These are phyloP conservation scores for Drosophila kokeensis DNA, from an alignment of 2,888 invertebrate species.

Conservation along the genomic window DNA sequence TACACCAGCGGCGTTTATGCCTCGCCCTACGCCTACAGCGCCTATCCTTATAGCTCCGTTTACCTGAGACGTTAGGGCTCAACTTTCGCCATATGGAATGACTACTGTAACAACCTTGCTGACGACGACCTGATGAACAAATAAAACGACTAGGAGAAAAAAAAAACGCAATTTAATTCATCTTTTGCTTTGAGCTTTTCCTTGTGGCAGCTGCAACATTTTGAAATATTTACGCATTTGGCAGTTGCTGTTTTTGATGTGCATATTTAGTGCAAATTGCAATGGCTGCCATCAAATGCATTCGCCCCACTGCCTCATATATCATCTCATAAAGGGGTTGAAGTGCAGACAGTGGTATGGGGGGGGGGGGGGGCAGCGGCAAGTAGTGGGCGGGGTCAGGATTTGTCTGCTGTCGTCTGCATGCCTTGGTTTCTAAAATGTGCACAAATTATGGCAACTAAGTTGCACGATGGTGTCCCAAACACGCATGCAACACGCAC, in stretches of 20 bases:
- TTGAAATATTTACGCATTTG: constrained; percentile 62
- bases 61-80: constrained; percentile 67
- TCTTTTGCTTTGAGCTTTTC: constrained; percentile 42
- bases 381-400: neutral
- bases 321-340: constrained; percentile 28
- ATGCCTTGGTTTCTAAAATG: constrained; percentile 63
- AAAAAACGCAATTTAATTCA: constrained; percentile 36
- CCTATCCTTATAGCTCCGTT: constrained; percentile 73
- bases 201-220: constrained; percentile 16
- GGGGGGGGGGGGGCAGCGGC: neutral
- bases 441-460: constrained; percentile 79
- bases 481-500: constrained; percentile 53
- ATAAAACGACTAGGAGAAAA: constrained; percentile 30
- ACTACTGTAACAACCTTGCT: constrained; percentile 53
- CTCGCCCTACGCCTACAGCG: constrained; percentile 77
- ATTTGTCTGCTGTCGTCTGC: constrained; percentile 62
- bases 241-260: constrained; percentile 27
- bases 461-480: constrained; percentile 68
- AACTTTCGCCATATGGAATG: neutral
- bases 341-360: constrained; percentile 20
- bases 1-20: constrained; percentile 75
- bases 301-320: constrained; percentile 45
- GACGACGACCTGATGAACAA: constrained; percentile 43
- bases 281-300: constrained; percentile 65
- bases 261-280: constrained; percentile 66